These are phyloP conservation scores for Lysandra coridon DNA, from an alignment of 2,888 invertebrate species.

Conservation along the genomic window DNA sequence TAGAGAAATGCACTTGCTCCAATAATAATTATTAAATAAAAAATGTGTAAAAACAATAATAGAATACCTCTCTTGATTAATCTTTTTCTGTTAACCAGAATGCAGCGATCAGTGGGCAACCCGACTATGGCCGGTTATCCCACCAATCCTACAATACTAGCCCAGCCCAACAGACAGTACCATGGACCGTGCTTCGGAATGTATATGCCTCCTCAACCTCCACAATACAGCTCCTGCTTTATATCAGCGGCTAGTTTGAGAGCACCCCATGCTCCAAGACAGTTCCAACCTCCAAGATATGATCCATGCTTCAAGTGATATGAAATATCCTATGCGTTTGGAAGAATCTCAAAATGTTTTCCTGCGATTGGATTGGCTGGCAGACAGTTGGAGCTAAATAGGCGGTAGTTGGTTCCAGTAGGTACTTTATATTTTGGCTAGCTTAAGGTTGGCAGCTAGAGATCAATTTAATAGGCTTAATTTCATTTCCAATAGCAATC, in stretches of 20 bases:
- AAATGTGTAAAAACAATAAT: too few relatives aligned
- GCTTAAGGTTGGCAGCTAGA: too few relatives aligned
- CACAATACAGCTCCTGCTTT: slow-evolving; percentile 55
- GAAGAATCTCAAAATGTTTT: slow-evolving; percentile 37
- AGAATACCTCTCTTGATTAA: too few relatives aligned
- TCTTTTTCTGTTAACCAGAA: slow-evolving; percentile 49
- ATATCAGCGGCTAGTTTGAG: slow-evolving; percentile 54
- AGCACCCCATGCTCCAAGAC: slow-evolving; percentile 44
- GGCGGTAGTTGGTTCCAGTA: neutral
- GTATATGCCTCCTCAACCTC: slow-evolving; percentile 40
- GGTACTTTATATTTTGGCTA: neutral
- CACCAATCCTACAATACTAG: slow-evolving; percentile 23
- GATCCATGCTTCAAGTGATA: slow-evolving; percentile 45
- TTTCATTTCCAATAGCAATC: too few relatives aligned
- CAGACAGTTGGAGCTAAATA: neutral
- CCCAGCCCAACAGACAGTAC: slow-evolving; percentile 23
- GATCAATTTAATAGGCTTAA: too few relatives aligned
- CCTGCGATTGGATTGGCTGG: neutral
- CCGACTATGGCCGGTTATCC: slow-evolving; percentile 39
- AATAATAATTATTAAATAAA: too few relatives aligned
- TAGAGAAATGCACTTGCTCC: too few relatives aligned
- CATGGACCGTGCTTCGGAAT: slow-evolving; percentile 44
- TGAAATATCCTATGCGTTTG: neutral
- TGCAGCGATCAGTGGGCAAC: slow-evolving; percentile 60
- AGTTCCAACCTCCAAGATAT: slow-evolving; percentile 37